A percentile compares a stretch with the other conserved stretches of the same genome.
phyloP scores from a whole-genome alignment of 2,888 invertebrate species.

The Lasioglossum figueresi region DNA sequence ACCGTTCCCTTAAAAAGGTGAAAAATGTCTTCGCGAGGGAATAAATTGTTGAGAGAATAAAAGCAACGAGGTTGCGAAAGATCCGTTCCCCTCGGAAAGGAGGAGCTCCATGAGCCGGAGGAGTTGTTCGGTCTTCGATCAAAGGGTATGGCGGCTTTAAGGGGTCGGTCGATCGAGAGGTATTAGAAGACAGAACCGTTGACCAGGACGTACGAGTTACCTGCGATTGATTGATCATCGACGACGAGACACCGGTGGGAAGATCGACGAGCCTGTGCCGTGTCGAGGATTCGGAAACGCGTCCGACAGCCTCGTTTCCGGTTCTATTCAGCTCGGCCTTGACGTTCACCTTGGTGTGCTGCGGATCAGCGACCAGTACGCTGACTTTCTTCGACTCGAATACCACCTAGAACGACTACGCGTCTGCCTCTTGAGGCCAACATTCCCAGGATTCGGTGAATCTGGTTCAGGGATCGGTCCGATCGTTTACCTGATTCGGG shows the following conservation, averaged over 20 bases:
- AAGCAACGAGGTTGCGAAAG: background rate
- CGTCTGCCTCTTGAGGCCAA: constrained; percentile 58
- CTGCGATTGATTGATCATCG: constrained; percentile 74
- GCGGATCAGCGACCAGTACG: constrained; percentile 88
- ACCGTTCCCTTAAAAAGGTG: too few species aligned
- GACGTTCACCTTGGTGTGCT: constrained; percentile 88
- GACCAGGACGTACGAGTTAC: constrained; percentile 46
- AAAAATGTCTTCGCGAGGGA: background rate
- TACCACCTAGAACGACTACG: constrained; percentile 85
- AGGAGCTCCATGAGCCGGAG: background rate
- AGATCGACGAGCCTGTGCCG: constrained; percentile 67
- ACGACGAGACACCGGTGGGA: constrained; percentile 69
- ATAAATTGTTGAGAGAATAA: background rate
- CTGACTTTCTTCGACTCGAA: constrained; percentile 89
- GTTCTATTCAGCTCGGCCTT: constrained; percentile 76
- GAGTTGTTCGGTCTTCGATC: background rate
- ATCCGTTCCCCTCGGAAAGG: background rate
- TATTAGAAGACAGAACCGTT: background rate
- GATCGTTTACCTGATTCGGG: constrained; percentile 86
- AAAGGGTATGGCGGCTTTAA: background rate
- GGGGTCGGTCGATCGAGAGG: constrained; percentile 4
- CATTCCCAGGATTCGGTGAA: constrained; percentile 42
- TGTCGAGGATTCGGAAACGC: constrained; percentile 56
- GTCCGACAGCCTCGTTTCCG: constrained; percentile 58
- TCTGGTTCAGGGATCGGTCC: background rate